Percentiles rank a stretch among this genome's conserved stretches.
These are phyloP conservation scores for Ibidorhyncha struthersii DNA, from an alignment of 2,113 vertebrate genomes.

Conservation along the genomic window DNA sequence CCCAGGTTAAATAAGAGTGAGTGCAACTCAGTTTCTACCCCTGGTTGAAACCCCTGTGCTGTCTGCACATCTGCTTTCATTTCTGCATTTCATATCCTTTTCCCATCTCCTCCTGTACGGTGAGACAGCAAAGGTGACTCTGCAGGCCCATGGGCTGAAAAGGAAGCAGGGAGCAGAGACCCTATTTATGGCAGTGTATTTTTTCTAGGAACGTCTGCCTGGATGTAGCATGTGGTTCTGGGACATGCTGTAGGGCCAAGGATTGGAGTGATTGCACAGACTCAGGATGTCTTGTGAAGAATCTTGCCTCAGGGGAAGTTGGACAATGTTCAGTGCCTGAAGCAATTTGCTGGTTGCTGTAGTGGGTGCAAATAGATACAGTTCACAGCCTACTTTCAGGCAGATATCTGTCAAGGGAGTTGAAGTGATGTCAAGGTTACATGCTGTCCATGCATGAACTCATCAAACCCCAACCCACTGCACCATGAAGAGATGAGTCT, in stretches of 20 bases:
- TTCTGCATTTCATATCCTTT: background rate
- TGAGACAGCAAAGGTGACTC: background rate
- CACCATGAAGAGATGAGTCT: background rate
- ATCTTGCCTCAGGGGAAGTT: background rate
- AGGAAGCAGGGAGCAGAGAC: background rate
- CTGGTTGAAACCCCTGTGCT: background rate
- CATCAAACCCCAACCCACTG: background rate
- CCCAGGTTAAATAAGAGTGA: background rate
- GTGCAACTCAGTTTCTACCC: background rate
- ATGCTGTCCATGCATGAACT: background rate
- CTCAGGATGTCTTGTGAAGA: background rate
- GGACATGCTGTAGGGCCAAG: background rate
- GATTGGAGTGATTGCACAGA: background rate
- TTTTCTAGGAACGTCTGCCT: background rate
- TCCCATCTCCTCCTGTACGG: background rate
- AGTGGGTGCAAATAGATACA: background rate
- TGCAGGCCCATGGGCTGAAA: background rate
- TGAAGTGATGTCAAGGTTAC: background rate
- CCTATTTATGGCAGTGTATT: background rate
- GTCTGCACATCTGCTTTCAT: background rate
- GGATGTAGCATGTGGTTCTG: background rate
- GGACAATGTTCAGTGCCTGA: background rate
- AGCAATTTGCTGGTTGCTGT: background rate
- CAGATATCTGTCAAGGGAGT: background rate
- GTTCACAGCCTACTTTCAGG: background rate